Evolutionary conservation across 2,888 invertebrate species (phyloP), one percentile per base, ranked within the genome.

Genomic region (Scaptomyza caliginosa): DNA sequence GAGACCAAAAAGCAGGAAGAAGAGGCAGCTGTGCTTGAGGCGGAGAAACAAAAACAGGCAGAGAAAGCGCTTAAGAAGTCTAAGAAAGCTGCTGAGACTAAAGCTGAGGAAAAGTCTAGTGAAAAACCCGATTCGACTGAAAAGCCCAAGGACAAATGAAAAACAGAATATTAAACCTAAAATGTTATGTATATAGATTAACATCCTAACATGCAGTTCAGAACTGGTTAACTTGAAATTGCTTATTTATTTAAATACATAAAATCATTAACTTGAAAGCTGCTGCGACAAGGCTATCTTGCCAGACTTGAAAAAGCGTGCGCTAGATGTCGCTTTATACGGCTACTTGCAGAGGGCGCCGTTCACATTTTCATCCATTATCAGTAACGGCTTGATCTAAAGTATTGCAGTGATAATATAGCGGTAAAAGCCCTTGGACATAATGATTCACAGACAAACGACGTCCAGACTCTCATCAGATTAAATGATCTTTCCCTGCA

Each of bases 1-100:
- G 89, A 90, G 36, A 71, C 68, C 3, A 67, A 77, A 32, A 89
- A 89, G 50, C 83, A 88, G 43, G 77, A 77, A 7, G 67, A 75
- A 13, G 89, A 90, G 59, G 77, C 75, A 0, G 84, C 81, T 10
- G 62, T 71, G 32, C 67, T 82, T 11, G 85, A 83, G 51, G 89
- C 88, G 2, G 90, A 90, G 21, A 86, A 82, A 46, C 74, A 79
- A 19, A 88, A 90, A 26, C 69, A 72, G 21, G 76, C 67, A 16
- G 82, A 88, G 39, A 84, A 86, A 43, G 60, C 64, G 8, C 67
- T 75, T 4, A 86, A 78, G 34, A 85, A 74, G 24, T 24, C 70
- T 0, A 82, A 77, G 32, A 59, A 68, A 26, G 1, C 43, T 17
- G 28, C 19, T 0, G 57, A 58, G 4, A 2, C 49, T 0, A 74